Evolutionary conservation across 2,797 vertebrate species (phyloP).

Genomic region (Enoplosus armatus): DNA sequence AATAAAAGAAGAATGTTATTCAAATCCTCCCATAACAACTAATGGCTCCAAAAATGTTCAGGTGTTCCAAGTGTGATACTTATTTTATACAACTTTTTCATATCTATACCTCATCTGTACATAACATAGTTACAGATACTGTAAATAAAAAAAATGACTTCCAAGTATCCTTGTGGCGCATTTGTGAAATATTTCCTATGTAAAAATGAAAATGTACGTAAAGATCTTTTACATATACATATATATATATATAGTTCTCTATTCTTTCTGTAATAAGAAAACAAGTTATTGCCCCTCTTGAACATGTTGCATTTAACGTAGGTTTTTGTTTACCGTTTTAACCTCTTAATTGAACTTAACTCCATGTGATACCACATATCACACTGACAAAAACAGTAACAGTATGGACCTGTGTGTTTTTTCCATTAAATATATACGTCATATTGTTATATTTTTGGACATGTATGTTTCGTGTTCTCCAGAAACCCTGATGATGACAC

Average conservation of each 20-base stretch:
- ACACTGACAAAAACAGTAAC: constrained; percentile 81
- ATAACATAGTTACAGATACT: constrained; percentile 89
- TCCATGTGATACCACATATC: constrained; percentile 82
- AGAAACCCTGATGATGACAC: constrained; percentile 79
- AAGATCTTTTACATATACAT: constrained; percentile 80
- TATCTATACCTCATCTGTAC: constrained; percentile 85
- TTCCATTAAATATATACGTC: constrained; percentile 76
- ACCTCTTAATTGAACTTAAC: constrained; percentile 75
- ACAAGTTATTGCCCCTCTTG: constrained; percentile 88
- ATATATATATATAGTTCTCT: constrained; percentile 79
- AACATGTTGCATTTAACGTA: constrained; percentile 81
- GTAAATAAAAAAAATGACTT: constrained; percentile 84
- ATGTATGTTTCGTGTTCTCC: constrained; percentile 72
- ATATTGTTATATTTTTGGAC: constrained; percentile 77
- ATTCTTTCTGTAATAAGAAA: constrained; percentile 83
- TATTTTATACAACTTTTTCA: constrained; percentile 85
- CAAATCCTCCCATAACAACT: constrained; percentile 76
- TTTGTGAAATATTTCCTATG: constrained; percentile 80
- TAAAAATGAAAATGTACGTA: constrained; percentile 82
- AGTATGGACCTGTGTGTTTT: constrained; percentile 77
- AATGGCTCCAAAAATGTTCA: constrained; percentile 81
- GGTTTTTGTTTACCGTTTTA: constrained; percentile 77
- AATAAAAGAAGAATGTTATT: constrained; percentile 80
- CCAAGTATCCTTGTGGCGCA: constrained; percentile 79
- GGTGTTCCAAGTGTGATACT: constrained; percentile 83